Base-by-base conservation (phyloP, 37 sponge, comb jelly and placozoan genomes). In the Tethya wilhelma region DNA sequence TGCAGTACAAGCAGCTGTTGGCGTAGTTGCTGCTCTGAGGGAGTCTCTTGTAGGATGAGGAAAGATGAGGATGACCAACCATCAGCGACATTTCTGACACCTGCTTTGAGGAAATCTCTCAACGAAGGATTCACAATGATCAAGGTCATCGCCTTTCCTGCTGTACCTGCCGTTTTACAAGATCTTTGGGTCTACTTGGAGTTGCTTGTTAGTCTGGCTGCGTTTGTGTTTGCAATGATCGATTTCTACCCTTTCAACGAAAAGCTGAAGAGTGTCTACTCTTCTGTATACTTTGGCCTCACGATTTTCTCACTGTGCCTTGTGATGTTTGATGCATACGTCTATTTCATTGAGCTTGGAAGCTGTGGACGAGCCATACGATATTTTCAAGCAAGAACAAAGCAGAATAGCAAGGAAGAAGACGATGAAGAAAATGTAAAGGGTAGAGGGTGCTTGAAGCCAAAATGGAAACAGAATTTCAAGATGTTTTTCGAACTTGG, bases 101-200 rank as follows among this genome's bases (percentile, higher is more conserved):
- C 79, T 4, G 53, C 67, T 25, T 19, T 79, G 45, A 22, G 67
- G 40, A 67, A 79, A 33, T 74, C 84, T 34, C 53, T 56, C 55
- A 28, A 29, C 38, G 38, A 73, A 67, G 85, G 85, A 0, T 38
- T 55, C 31, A 38, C 72, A 1, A 86, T 86, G 74, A 45, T 74
- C 29, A 73, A 56, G 43, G 64, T 40, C 1, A 11, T 86, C 0
- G 28, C 68, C 26, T 73, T 86, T 73, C 87, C 87, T 0, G 53
- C 75, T 4, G 19, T 86, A 25, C 80, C 87, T 31, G 33, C 34
- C 17, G 1, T 86, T 11, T 19, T 86, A 0, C 63, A 65, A 33
- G 87, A 79, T 65, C 25, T 74, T 14, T 86, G 87, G 87, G 87
- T 86, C 12, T 73, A 63, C 8, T 41, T 73, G 26, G 87, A 86